Base-by-base conservation (phyloP, 1,140 invertebrate genomes). In the Ooceraea biroi region DNA sequence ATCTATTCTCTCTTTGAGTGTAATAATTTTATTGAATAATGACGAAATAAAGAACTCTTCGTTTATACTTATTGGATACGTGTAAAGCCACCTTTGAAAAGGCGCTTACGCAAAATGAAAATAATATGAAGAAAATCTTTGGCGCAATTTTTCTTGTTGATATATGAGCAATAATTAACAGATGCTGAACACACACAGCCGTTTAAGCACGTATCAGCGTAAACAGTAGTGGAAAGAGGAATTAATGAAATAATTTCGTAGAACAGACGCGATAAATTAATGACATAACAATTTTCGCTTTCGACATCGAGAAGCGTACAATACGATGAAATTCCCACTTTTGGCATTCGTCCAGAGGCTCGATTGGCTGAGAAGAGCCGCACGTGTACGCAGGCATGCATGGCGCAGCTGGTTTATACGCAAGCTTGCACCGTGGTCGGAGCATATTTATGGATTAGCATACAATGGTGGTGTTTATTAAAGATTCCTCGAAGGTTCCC, bases 391-490 rank as follows among this genome's bases (percentile, higher is more conserved):
- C 78, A 86, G 66, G 87, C 71, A 88, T 71, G 83, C 76, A 73
- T 73, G 66, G 72, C 74, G 87, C 86, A 88, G 87, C 87, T 89
- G 87, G 87, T 88, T 88, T 85, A 87, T 88, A 88, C 87, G 87
- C 87, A 76, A 89, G 86, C 87, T 88, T 89, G 87, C 87, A 88
- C 86, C 87, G 87, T 88, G 78, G 71, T 78, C 84, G 60, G 88
- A 61, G 87, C 87, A 89, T 88, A 89, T 89, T 89, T 89, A 88
- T 88, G 87, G 84, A 89, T 89, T 89, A 89, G 87, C 88, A 89
- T 89, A 89, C 88, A 89, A 89, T 89, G 87, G 84, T 80, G 65
- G 88, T 89, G 87, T 89, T 89, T 89, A 89, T 89, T 89, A 89
- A 88, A 89, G 87, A 89, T 89, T 88, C 88, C 76, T 88, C 84